These are phyloP conservation scores for Aphodius granarius DNA, from an alignment of 2,888 invertebrate species.

Conservation along the genomic window DNA sequence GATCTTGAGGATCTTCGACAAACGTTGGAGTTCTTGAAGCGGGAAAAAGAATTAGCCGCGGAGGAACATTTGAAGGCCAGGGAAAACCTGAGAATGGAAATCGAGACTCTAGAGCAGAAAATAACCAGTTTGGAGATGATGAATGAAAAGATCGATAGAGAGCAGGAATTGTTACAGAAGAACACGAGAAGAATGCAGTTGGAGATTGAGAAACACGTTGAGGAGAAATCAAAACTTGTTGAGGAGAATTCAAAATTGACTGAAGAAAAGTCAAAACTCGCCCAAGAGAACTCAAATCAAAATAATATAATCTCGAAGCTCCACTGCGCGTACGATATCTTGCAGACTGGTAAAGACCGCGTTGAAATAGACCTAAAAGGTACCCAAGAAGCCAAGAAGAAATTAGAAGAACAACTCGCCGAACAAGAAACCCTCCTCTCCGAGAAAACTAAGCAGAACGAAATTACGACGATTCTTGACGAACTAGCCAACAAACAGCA, in stretches of 20 bases:
- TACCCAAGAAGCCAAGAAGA: conserved; percentile 9
- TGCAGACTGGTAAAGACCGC: conserved; percentile 35
- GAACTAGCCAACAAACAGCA: conserved; percentile 1
- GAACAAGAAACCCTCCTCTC: conserved; percentile 27
- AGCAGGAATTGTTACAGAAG: not conserved
- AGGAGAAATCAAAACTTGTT: not conserved
- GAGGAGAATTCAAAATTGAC: no score
- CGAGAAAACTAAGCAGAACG: conserved; percentile 8
- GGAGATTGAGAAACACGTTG: not conserved
- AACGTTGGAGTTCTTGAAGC: not conserved
- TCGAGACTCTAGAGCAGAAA: not conserved
- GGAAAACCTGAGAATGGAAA: not conserved
- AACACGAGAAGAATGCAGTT: conserved; percentile 1
- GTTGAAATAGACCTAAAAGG: conserved; percentile 27
- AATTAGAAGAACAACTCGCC: conserved; percentile 29
- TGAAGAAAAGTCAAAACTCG: no score
- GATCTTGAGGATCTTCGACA: not conserved
- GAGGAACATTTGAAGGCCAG: conserved; percentile 3
- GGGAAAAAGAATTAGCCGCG: conserved; percentile 1
- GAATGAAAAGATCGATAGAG: not conserved
- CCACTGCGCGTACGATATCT: conserved; percentile 34
- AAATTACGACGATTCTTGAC: conserved; percentile 10
- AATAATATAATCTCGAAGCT: conserved; percentile 31
- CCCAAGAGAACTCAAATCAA: conserved; percentile 7
- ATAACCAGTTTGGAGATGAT: not conserved